Percentiles rank a stretch among this genome's conserved stretches.
Conservation (phyloP, 2,888 invertebrate genomes). For the Tipula helvola region DNA sequence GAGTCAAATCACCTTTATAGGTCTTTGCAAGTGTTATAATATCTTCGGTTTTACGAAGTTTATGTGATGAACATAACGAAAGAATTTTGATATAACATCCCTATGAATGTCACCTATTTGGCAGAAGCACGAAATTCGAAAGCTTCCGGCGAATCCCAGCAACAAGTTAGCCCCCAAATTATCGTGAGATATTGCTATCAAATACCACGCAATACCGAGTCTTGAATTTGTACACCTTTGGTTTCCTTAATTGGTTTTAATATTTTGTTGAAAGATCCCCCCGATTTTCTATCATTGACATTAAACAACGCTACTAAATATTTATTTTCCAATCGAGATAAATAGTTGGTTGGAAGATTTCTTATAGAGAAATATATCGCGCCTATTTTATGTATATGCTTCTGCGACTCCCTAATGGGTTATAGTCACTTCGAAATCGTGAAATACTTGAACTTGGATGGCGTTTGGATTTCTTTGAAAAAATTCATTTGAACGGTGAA, state of each 20-base stretch:
- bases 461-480: too few relatives aligned
- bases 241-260: neutral
- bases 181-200: neutral
- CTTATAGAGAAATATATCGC: too few relatives aligned
- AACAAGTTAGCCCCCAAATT: too few relatives aligned
- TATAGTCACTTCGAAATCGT: too few relatives aligned
- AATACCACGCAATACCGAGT: neutral
- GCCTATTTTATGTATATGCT: too few relatives aligned
- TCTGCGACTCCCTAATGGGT: too few relatives aligned
- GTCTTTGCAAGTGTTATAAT: too few relatives aligned
- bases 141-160: neutral
- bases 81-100: neutral
- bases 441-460: too few relatives aligned
- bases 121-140: slow-evolving; percentile 8
- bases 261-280: too few relatives aligned
- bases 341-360: neutral
- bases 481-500: too few relatives aligned
- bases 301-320: neutral
- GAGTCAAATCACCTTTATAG: neutral
- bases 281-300: too few relatives aligned
- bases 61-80: neutral
- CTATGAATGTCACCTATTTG: neutral
- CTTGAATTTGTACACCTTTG: neutral
- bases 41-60: neutral
- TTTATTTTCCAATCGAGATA: neutral